A percentile compares a stretch with the other conserved stretches of the same genome.
These are phyloP conservation scores for Tenthredo distinguenda DNA, from an alignment of 2,888 invertebrate genomes.

Conservation along the genomic window DNA sequence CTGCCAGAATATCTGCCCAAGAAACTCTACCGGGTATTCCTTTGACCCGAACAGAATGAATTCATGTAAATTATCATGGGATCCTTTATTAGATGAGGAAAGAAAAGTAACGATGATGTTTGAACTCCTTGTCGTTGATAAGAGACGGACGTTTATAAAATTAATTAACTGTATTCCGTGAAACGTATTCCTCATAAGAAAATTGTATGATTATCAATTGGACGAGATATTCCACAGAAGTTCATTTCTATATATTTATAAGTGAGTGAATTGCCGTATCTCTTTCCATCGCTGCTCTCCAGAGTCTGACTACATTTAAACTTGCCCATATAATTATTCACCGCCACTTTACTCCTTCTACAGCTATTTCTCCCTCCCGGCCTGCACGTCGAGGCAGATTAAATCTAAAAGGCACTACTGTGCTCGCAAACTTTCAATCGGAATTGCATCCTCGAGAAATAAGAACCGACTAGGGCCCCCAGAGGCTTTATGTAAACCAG, in stretches of 20 bases:
- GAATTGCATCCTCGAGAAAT: constrained; percentile 19
- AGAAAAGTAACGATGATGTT: background rate
- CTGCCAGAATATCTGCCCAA: background rate
- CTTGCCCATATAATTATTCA: constrained; percentile 21
- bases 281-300: background rate
- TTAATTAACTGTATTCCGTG: background rate
- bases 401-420: background rate
- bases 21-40: background rate
- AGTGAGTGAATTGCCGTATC: constrained; percentile 2
- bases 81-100: background rate
- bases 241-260: background rate
- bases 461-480: background rate
- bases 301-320: constrained; percentile 1
- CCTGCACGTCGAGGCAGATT: background rate
- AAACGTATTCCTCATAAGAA: background rate
- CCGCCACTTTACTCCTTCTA: background rate
- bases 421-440: constrained; percentile 7
- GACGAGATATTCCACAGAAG: background rate
- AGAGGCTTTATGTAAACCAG: constrained; percentile 15
- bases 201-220: background rate
- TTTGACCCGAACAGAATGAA: background rate
- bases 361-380: background rate
- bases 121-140: background rate
- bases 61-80: background rate
- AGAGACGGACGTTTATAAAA: background rate